Percentiles rank a stretch among this genome's conserved stretches.
These are phyloP conservation scores for Philypnodon macrostomus DNA, from an alignment of 2,797 vertebrate species.

Conservation along the genomic window DNA sequence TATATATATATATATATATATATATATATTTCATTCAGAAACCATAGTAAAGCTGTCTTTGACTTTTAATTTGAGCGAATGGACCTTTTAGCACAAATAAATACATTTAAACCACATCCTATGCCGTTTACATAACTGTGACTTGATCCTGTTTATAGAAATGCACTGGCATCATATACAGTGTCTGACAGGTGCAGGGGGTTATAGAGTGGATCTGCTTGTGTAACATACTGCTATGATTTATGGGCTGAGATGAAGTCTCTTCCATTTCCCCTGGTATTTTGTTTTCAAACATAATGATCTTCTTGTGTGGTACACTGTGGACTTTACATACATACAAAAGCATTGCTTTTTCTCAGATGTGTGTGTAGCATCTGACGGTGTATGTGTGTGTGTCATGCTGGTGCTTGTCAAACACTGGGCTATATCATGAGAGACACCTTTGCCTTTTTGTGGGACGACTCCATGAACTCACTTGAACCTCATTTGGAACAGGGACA, in stretches of 20 bases:
- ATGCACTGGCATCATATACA: conserved; percentile 7
- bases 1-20: too few relatives aligned
- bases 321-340: conserved; percentile 33
- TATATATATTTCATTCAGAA: too few relatives aligned
- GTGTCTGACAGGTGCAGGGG: conserved; percentile 53
- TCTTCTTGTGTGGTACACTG: conserved; percentile 45
- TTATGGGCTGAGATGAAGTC: conserved; percentile 51
- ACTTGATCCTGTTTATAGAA: not conserved
- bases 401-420: conserved; percentile 47
- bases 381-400: conserved; percentile 31
- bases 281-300: conserved; percentile 38
- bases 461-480: conserved; percentile 38
- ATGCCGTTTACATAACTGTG: not conserved
- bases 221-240: conserved; percentile 46
- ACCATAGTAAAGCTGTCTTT: too few relatives aligned
- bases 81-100: too few relatives aligned
- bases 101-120: too few relatives aligned
- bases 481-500: conserved; percentile 29
- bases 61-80: too few relatives aligned
- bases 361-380: conserved; percentile 37
- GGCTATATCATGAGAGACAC: conserved; percentile 34
- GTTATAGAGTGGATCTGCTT: conserved; percentile 27
- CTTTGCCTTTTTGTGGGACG: conserved; percentile 46
- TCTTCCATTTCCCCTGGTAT: conserved; percentile 29
- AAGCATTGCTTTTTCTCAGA: conserved; percentile 29